A percentile compares a stretch with the other conserved stretches of the same genome.
phyloP scores from a whole-genome alignment of 1,140 invertebrate species.

The Coptotermes formosanus region DNA sequence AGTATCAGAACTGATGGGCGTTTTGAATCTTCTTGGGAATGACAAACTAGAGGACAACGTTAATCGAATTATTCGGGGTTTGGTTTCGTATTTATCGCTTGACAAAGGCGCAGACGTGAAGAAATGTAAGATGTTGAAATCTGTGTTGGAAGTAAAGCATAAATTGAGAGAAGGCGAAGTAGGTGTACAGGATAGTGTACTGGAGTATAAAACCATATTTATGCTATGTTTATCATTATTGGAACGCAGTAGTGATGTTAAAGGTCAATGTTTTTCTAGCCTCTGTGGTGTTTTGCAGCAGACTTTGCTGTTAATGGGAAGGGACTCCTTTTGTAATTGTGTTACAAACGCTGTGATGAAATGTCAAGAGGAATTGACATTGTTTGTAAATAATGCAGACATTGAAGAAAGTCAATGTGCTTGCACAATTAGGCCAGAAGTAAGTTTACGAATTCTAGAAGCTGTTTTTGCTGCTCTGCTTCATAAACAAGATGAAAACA shows the following conservation, averaged over 20 bases:
- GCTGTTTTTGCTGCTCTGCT: slow-evolving; percentile 8
- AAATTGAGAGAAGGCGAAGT: neutral
- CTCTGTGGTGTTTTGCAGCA: slow-evolving; percentile 2
- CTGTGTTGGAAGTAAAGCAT: slow-evolving; percentile 1
- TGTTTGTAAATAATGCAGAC: neutral
- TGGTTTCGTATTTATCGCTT: neutral
- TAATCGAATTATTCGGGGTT: neutral
- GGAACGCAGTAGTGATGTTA: too few relatives aligned
- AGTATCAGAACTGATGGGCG: neutral
- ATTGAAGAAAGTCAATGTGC: neutral
- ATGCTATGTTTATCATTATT: neutral
- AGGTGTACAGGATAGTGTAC: neutral
- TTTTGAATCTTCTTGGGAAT: neutral
- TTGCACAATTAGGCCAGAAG: neutral
- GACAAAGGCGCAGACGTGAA: neutral
- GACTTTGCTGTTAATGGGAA: neutral
- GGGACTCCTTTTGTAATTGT: neutral
- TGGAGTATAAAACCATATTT: neutral
- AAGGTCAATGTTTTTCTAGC: neutral
- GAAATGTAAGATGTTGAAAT: neutral
- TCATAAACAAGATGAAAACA: neutral
- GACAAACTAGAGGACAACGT: neutral
- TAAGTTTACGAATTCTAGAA: slow-evolving; percentile 22
- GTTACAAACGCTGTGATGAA: neutral
- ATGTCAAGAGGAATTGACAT: neutral